A percentile compares a stretch with the other conserved stretches of the same genome.
These are phyloP conservation scores for Apodemus agrarius DNA, from an alignment of 2,797 vertebrate genomes.

Conservation along the genomic window DNA sequence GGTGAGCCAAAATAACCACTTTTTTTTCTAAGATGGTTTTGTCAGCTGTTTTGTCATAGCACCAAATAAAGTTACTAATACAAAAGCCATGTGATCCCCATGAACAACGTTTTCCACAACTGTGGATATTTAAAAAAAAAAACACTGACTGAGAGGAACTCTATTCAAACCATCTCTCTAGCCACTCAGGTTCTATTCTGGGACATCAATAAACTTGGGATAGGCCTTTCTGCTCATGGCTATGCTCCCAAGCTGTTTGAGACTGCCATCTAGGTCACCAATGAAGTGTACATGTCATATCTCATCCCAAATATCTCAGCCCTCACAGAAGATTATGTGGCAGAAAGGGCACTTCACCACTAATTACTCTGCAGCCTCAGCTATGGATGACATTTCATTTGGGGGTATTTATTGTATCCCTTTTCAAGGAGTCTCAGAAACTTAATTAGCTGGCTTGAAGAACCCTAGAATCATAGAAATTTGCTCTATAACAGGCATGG, in stretches of 20 bases:
- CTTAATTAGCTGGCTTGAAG: conserved; percentile 11
- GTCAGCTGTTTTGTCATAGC: background rate
- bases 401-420: conserved; percentile 54
- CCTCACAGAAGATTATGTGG: conserved; percentile 24
- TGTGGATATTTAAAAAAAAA: background rate
- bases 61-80: background rate
- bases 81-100: background rate
- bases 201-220: conserved; percentile 36
- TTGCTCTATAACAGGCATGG: background rate
- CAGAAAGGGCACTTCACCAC: conserved; percentile 42
- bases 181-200: conserved; percentile 26
- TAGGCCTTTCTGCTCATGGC: background rate
- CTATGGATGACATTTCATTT: conserved; percentile 53
- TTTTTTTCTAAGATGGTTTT: background rate
- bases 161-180: conserved; percentile 17
- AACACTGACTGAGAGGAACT: background rate
- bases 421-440: conserved; percentile 58
- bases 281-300: background rate
- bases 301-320: conserved; percentile 45
- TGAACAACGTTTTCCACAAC: background rate
- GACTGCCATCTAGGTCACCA: background rate
- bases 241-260: background rate
- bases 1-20: background rate
- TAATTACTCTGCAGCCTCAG: conserved; percentile 50
- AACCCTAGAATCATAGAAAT: conserved; percentile 42